Conservation (phyloP, 2,888 invertebrate species). For the Calameuta pallipes region DNA sequence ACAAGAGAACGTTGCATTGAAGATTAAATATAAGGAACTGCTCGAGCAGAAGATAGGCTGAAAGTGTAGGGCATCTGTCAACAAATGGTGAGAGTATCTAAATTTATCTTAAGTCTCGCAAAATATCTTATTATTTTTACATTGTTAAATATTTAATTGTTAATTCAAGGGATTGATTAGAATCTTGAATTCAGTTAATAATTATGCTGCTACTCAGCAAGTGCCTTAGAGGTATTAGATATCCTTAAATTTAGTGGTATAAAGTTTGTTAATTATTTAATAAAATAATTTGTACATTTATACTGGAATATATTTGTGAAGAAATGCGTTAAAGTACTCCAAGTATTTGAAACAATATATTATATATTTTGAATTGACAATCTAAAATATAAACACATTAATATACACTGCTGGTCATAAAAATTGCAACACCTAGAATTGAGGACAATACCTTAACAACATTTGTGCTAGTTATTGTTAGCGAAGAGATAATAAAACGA, state of each 20-base stretch:
- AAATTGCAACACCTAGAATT: too few relatives aligned
- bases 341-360: background rate
- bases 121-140: background rate
- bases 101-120: background rate
- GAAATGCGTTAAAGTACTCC: background rate
- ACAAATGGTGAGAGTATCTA: background rate
- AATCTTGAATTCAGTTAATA: background rate
- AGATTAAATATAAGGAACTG: constrained; percentile 49
- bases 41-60: constrained; percentile 18
- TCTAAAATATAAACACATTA: constrained; percentile 8
- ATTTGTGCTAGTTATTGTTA: too few relatives aligned
- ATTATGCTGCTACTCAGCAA: background rate
- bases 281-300: background rate
- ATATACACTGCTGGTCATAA: background rate
- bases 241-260: background rate
- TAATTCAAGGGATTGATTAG: background rate
- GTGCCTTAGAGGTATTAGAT: background rate
- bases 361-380: background rate
- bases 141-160: background rate
- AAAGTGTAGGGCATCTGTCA: background rate
- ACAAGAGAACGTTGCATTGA: constrained; percentile 53
- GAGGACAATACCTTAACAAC: too few relatives aligned
- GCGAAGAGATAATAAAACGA: too few relatives aligned
- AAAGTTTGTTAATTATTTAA: background rate
- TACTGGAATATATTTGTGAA: background rate